Conservation (phyloP, 2,888 invertebrate genomes). For the Drosophila anomelani region DNA sequence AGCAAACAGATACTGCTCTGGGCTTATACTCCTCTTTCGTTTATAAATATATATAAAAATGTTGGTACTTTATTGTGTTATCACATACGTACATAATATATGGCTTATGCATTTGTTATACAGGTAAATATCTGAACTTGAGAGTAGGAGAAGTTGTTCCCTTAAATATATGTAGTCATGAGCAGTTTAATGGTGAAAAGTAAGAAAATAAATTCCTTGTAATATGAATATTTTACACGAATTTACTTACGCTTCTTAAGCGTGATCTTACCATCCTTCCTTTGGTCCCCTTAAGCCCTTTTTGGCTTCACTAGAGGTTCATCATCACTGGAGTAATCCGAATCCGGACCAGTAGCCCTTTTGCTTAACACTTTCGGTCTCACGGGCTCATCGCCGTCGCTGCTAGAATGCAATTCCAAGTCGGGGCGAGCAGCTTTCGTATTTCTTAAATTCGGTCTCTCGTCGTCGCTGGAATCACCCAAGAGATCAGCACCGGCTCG, state of each 20-base stretch:
- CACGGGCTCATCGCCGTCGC: constrained; percentile 4
- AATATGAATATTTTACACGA: not conserved
- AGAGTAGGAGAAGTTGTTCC: constrained; percentile 3
- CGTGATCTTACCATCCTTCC: not conserved
- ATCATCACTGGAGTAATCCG: constrained; percentile 25
- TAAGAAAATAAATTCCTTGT: not conserved
- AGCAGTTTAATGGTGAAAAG: not conserved
- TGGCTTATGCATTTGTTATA: constrained; percentile 1
- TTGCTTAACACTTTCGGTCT: not conserved
- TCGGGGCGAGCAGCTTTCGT: not conserved
- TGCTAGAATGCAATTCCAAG: not conserved
- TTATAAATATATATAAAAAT: constrained; percentile 25
- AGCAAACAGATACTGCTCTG: too few relatives aligned
- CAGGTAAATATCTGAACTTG: constrained; percentile 2
- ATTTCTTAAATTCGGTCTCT: not conserved
- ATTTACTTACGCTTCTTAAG: not conserved
- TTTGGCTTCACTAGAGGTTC: constrained; percentile 13
- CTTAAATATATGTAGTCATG: not conserved
- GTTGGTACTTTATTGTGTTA: constrained; percentile 18
- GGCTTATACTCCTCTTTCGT: too few relatives aligned
- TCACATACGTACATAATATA: constrained; percentile 8
- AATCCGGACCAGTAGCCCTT: not conserved
- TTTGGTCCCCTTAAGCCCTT: constrained; percentile 1
- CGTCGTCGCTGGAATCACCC: constrained; percentile 4
- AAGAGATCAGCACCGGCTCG: not conserved